Evolutionary conservation across 1,140 invertebrate species (phyloP).

Genomic region (Trypoxylus dichotomus): DNA sequence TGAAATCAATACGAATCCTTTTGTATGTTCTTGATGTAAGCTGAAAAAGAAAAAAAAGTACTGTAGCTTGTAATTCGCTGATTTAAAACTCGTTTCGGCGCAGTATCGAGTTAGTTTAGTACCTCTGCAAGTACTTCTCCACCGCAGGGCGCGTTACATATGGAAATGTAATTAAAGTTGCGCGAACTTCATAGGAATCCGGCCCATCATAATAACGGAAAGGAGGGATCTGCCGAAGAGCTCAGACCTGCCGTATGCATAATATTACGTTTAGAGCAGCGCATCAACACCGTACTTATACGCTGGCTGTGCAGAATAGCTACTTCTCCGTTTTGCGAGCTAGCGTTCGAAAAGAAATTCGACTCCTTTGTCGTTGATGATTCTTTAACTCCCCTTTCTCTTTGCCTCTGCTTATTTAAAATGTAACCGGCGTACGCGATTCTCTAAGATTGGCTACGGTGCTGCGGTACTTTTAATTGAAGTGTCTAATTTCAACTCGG

Average conservation of each 20-base stretch:
- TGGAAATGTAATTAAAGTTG: slow-evolving; percentile 23
- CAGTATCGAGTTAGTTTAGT: too few species aligned
- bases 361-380: not conserved
- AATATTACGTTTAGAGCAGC: not conserved
- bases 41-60: too few species aligned
- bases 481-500: not conserved
- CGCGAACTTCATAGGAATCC: not conserved
- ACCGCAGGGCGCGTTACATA: not conserved
- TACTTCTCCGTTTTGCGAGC: not conserved
- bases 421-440: not conserved
- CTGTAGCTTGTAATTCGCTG: too few species aligned
- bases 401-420: not conserved
- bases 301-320: not conserved
- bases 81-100: too few species aligned
- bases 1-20: too few species aligned
- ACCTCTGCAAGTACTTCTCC: too few species aligned
- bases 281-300: not conserved
- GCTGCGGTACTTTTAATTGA: not conserved
- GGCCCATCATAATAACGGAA: not conserved
- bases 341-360: not conserved
- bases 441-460: not conserved
- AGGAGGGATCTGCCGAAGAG: not conserved
- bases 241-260: not conserved
- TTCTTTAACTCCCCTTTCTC: not conserved
- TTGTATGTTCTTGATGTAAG: too few species aligned